Base-by-base conservation (phyloP, 1,140 invertebrate genomes). In the Hestina assimilis region DNA sequence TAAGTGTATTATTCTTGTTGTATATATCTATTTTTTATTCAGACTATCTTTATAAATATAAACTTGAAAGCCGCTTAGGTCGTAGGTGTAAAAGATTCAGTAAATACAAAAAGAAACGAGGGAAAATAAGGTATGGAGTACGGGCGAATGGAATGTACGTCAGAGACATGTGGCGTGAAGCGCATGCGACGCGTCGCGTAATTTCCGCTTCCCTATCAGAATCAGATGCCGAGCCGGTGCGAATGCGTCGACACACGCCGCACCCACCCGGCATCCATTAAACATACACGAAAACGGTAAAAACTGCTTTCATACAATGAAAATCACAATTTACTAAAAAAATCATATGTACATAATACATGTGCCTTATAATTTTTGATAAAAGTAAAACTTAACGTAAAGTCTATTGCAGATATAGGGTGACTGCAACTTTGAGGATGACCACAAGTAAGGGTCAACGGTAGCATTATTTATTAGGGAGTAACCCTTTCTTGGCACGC, bases 131-230 rank as follows among this genome's bases (percentile, higher is more conserved):
- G 67, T 74, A 48, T 38, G 38, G 15, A 31, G 20, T 33, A 24
- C 41, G 20, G 45, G 35, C 41, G 47, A 59, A 59, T 46, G 56
- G 56, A 46, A 59, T 51, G 69, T 72, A 79, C 69, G 81, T 77
- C 78, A 77, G 53, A 58, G 54, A 59, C 75, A 75, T 64, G 75
- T 71, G 65, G 63, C 57, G 59, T 63, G 65, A 67, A 67, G 73
- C 78, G 81, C 81, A 81, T 73, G 81, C 79, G 79, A 83, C 76
- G 69, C 73, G 79, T 68, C 75, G 72, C 68, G 72, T 78, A 87
- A 87, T 87, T 87, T 87, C 83, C 83, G 83, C 71, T 66, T 63
- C 52, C 66, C 68, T 69, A 78, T 83, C 83, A 81, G 74, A 79
- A 72, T 72, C 79, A 47, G 40, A 48, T 33, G 59, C 41, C 46